These are phyloP conservation scores for Lithophane leautieri DNA, from an alignment of 2,888 invertebrate species.

Conservation along the genomic window DNA sequence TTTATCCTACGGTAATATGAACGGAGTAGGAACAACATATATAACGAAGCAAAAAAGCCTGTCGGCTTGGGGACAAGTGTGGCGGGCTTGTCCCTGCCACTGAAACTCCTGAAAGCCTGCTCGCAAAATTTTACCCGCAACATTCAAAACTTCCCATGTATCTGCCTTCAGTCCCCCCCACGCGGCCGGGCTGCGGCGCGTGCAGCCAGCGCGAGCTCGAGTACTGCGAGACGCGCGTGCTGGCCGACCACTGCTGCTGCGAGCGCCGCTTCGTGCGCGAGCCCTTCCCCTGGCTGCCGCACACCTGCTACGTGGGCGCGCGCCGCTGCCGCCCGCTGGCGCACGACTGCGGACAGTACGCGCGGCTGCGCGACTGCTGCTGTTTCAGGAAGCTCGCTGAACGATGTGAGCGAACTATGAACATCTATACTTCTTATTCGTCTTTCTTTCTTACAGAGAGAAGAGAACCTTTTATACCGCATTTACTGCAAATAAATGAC, in stretches of 20 bases:
- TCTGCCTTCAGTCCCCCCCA: slow-evolving; percentile 73
- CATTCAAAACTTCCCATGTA: not conserved
- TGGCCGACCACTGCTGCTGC: slow-evolving; percentile 89
- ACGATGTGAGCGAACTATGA: slow-evolving; percentile 88
- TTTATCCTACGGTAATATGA: not conserved
- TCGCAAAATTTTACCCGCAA: not conserved
- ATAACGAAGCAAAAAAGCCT: not conserved
- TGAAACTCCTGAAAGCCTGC: not conserved
- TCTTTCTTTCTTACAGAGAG: not conserved
- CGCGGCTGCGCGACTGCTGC: slow-evolving; percentile 92
- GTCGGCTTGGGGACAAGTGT: not conserved
- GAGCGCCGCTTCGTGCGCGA: slow-evolving; percentile 91
- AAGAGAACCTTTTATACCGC: not conserved
- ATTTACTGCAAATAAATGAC: not conserved
- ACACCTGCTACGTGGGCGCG: slow-evolving; percentile 92
- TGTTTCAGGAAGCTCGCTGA: slow-evolving; percentile 91
- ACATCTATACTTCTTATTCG: not conserved
- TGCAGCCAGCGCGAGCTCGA: slow-evolving; percentile 91
- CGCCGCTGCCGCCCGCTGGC: slow-evolving; percentile 91
- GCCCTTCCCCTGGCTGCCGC: slow-evolving; percentile 92
- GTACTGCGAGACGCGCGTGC: slow-evolving; percentile 91
- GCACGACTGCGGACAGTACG: slow-evolving; percentile 91
- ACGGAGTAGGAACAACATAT: not conserved
- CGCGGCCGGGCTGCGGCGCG: slow-evolving; percentile 90
- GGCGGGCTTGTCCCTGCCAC: not conserved